Evolutionary conservation across 1,140 invertebrate genomes (phyloP).

Genomic region (Amyelois transitella): DNA sequence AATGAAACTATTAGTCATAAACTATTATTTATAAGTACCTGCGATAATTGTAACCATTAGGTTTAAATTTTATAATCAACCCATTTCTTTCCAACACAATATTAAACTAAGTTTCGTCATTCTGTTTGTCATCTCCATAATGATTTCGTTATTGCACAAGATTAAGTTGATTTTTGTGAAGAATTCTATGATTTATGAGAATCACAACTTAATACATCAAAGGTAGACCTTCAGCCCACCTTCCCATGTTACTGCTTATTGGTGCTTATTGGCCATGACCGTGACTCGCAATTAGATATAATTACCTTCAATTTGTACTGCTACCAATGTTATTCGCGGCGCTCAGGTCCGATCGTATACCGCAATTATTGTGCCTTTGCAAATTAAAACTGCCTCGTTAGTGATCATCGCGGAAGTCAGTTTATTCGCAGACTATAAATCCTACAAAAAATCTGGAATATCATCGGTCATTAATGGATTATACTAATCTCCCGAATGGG

Average conservation of each 20-base stretch:
- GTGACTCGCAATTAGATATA: slow-evolving; percentile 67
- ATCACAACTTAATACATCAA: slow-evolving; percentile 9
- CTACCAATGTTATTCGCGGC: slow-evolving; percentile 57
- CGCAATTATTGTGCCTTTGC: slow-evolving; percentile 56
- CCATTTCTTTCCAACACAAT: too few species aligned
- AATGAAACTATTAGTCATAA: too few species aligned
- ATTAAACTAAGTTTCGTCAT: too few species aligned
- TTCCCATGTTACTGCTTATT: slow-evolving; percentile 64
- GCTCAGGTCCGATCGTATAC: slow-evolving; percentile 36
- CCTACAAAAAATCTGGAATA: slow-evolving; percentile 19
- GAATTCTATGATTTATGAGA: background rate
- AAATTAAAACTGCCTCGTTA: slow-evolving; percentile 37
- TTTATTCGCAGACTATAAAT: slow-evolving; percentile 7
- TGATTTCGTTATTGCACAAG: too few species aligned
- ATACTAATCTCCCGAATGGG: background rate
- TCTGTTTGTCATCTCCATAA: too few species aligned
- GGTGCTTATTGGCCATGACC: slow-evolving; percentile 73
- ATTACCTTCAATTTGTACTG: slow-evolving; percentile 69
- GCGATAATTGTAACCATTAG: too few species aligned
- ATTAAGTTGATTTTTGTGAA: too few species aligned
- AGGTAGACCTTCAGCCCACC: slow-evolving; percentile 43
- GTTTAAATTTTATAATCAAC: too few species aligned
- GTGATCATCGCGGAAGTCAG: slow-evolving; percentile 22
- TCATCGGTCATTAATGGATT: too few species aligned
- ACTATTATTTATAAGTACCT: too few species aligned